These are phyloP conservation scores for Etia nguti DNA, from an alignment of 2,113 vertebrate genomes.

Conservation along the genomic window DNA sequence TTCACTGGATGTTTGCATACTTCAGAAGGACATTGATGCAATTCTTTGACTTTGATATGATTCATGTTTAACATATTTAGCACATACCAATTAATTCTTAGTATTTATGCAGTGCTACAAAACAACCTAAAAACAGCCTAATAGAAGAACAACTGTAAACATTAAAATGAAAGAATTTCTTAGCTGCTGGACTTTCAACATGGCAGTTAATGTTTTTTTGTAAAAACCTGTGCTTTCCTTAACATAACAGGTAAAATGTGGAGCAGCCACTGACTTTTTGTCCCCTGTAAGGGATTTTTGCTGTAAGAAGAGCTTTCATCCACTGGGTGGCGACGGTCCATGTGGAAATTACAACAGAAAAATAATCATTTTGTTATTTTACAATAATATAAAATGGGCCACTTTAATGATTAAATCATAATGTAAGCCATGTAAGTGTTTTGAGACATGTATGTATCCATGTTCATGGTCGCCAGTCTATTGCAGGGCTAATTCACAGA, in stretches of 20 bases:
- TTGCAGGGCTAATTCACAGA: neutral
- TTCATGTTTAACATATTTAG: neutral
- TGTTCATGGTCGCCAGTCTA: neutral
- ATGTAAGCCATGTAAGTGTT: neutral
- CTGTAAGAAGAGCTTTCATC: neutral
- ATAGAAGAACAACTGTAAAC: neutral
- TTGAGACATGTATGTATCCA: neutral
- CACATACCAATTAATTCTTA: neutral
- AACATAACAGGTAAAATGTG: neutral
- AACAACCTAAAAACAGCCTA: neutral
- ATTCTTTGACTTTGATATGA: neutral
- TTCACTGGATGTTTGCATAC: neutral
- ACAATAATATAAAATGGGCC: neutral
- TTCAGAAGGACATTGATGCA: neutral
- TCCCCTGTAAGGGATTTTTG: neutral
- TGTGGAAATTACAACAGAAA: neutral
- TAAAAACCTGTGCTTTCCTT: neutral
- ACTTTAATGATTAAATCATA: neutral
- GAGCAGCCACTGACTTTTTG: neutral
- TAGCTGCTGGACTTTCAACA: neutral
- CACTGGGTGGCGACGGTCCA: conserved; percentile 15
- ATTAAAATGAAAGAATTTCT: neutral
- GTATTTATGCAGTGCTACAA: neutral
- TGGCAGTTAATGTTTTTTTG: neutral
- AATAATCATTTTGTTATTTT: neutral